A percentile compares a stretch with the other conserved stretches of the same genome.
Evolutionary conservation across 2,113 vertebrate genomes (phyloP).

Genomic region (Geothlypis trichas): DNA sequence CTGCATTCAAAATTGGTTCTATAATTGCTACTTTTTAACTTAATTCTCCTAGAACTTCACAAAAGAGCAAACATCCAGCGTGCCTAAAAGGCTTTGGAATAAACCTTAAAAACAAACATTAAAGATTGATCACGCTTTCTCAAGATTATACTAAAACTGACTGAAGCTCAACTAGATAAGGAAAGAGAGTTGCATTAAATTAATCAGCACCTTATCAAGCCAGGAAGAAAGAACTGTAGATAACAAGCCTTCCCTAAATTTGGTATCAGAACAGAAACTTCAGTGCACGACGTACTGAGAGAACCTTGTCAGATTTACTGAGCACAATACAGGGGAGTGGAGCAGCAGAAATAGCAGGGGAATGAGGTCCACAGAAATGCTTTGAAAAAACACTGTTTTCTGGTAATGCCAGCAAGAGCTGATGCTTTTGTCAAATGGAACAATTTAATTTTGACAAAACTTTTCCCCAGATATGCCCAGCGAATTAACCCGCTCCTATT

Average conservation of each 20-base stretch:
- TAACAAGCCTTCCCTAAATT: constrained; percentile 23
- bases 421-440: background rate
- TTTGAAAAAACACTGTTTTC: background rate
- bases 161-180: constrained; percentile 41
- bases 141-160: constrained; percentile 5
- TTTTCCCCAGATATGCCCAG: background rate
- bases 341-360: background rate
- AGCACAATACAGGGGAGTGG: background rate
- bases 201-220: constrained; percentile 56
- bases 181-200: constrained; percentile 28
- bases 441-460: background rate
- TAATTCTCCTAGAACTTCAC: background rate
- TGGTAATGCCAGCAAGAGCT: background rate
- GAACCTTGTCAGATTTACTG: background rate
- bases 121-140: background rate
- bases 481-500: background rate
- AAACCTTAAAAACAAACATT: constrained; percentile 29
- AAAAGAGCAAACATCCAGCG: background rate
- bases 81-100: background rate
- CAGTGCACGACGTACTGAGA: background rate
- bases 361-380: background rate
- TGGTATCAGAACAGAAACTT: constrained; percentile 11
- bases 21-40: background rate
- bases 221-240: constrained; percentile 23
- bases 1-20: background rate